Base-by-base conservation (phyloP, 2,888 invertebrate species). In the Sphaeridia pumilis region DNA sequence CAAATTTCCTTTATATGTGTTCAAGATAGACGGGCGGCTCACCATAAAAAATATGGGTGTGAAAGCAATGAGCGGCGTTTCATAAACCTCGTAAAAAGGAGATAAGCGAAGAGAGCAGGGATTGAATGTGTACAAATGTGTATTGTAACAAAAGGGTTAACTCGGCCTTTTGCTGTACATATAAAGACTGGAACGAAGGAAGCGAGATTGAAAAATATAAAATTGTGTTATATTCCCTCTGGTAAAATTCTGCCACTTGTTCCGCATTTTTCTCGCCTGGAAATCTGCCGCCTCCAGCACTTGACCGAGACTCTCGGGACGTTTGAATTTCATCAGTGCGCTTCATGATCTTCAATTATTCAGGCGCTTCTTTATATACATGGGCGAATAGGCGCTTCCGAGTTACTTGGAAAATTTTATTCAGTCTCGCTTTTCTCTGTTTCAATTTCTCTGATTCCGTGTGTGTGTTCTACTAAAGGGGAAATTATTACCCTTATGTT, bases 341-440 rank as follows among this genome's bases (percentile, higher is more conserved):
- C 61, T 62, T 64, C 64, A 64, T 64, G 59, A 62, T 64, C 57
- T 58, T 64, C 56, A 55, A 64, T 64, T 62, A 64, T 64, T 64
- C 61, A 64, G 28, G 38, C 17, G 20, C 41, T 41, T n/a, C 10
- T 34, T 12, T 34, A 12, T 34, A 12, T 34, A n/a, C 34, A 12
- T n/a, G n/a, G 12, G 34, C 12, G 34, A 34, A 12, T 34, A n/a
- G 34, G n/a, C n/a, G n/a, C n/a, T n/a, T n/a, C n/a, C n/a, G n/a
- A n/a, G n/a, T n/a, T n/a, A n/a, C n/a, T n/a, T n/a, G n/a, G n/a
- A n/a, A n/a, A n/a, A n/a, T n/a, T n/a, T n/a, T n/a, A n/a, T n/a
- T n/a, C n/a, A n/a, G n/a, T n/a, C n/a, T 49, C 42, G 43, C 27
- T 35, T 43, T 27, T 35, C 43, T 34, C 28, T 38, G 42, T 20